Evolutionary conservation across 53 echinoderm and acorn worm genomes (phyloP).

Genomic region (Actinopyga echinites): DNA sequence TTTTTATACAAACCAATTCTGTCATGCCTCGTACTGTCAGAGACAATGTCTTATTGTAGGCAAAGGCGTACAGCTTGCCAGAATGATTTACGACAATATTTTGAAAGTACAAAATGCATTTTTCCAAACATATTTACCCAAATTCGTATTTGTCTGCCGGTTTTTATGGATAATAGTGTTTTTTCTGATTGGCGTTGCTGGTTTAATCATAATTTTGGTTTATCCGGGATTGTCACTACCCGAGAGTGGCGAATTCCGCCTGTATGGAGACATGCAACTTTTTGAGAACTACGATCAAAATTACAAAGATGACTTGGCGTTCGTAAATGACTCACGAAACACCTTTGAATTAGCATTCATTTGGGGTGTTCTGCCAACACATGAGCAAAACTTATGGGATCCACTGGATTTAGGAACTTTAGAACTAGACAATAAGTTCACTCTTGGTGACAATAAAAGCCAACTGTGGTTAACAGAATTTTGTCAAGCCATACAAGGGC

Average conservation of each 20-base stretch:
- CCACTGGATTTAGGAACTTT: conserved; percentile 42
- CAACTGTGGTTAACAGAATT: conserved; percentile 65
- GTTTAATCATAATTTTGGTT: conserved; percentile 51
- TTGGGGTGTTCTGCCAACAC: conserved; percentile 48
- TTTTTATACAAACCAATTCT: not conserved
- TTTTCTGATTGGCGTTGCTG: conserved; percentile 33
- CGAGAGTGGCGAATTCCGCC: conserved; percentile 48
- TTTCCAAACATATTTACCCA: conserved; percentile 49
- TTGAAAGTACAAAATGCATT: conserved; percentile 1
- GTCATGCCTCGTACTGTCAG: not conserved
- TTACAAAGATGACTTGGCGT: conserved; percentile 52
- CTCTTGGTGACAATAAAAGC: conserved; percentile 32
- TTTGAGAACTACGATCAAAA: conserved; percentile 61
- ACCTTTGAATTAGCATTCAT: conserved; percentile 39
- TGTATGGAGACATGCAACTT: conserved; percentile 45
- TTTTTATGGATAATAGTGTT: conserved; percentile 62
- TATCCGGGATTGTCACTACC: conserved; percentile 53
- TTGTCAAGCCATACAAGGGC: conserved; percentile 47
- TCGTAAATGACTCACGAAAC: conserved; percentile 26
- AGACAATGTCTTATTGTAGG: not conserved
- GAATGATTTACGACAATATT: not conserved
- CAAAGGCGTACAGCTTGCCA: not conserved
- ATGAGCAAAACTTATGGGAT: conserved; percentile 33
- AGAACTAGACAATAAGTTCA: conserved; percentile 36
- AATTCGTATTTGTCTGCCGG: conserved; percentile 39